phyloP scores from a whole-genome alignment of 2,113 vertebrate genomes.

The Isichthys henryi region DNA sequence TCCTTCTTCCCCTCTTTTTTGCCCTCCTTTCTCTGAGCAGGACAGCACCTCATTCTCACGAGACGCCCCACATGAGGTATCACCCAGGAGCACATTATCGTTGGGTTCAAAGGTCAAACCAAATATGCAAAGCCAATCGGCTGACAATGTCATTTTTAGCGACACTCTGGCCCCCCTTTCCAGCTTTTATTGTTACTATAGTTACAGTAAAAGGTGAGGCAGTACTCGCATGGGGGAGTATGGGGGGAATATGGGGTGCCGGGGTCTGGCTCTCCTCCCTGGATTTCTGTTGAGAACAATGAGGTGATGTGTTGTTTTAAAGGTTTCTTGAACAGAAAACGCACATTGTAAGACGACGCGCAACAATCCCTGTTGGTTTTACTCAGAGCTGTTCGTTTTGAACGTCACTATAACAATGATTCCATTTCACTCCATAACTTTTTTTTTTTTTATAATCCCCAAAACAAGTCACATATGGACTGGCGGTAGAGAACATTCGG shows the following conservation, averaged over 20 bases:
- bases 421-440: not conserved
- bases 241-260: not conserved
- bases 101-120: not conserved
- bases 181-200: not conserved
- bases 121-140: not conserved
- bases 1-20: not conserved
- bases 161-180: not conserved
- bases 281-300: conserved; percentile 23
- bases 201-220: not conserved
- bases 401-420: not conserved
- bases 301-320: conserved; percentile 29
- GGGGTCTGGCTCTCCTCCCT: conserved; percentile 14
- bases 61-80: not conserved
- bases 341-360: not conserved
- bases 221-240: not conserved
- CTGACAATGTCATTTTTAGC: not conserved
- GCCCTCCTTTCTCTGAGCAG: not conserved
- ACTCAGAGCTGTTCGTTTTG: not conserved
- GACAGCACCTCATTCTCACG: not conserved
- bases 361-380: conserved; percentile 13
- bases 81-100: not conserved
- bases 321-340: conserved; percentile 23
- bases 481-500: not conserved
- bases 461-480: not conserved
- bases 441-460: not conserved